Conservation (phyloP, 2,113 vertebrate species). For the Brevimyrus niger region DNA sequence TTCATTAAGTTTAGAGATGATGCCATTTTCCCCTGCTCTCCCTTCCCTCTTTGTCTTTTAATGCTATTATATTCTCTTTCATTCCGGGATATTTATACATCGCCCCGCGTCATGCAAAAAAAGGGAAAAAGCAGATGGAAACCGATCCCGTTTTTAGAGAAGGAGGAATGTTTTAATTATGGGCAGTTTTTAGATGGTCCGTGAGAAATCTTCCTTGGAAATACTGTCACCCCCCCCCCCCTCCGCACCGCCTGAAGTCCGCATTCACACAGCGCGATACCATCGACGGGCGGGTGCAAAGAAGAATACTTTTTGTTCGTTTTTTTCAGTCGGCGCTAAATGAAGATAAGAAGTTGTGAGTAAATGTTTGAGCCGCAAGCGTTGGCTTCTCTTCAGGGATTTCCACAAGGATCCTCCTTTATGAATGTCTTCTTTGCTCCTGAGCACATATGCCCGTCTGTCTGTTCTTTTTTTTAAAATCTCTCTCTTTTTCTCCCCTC, state of each 20-base stretch:
- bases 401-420: slow-evolving; percentile 47
- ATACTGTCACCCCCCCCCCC: slow-evolving; percentile 35
- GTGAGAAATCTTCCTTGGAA: slow-evolving; percentile 47
- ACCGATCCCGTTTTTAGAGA: slow-evolving; percentile 54
- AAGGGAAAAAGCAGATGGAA: slow-evolving; percentile 50
- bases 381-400: slow-evolving; percentile 59
- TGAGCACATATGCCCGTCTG: slow-evolving; percentile 17
- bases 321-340: slow-evolving; percentile 53
- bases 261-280: slow-evolving; percentile 39
- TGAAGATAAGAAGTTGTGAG: slow-evolving; percentile 58
- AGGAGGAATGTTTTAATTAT: slow-evolving; percentile 55
- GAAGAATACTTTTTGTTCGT: slow-evolving; percentile 54
- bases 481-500: slow-evolving; percentile 42
- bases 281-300: slow-evolving; percentile 58
- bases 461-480: slow-evolving; percentile 29
- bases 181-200: slow-evolving; percentile 50
- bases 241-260: slow-evolving; percentile 46
- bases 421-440: slow-evolving; percentile 48
- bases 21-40: slow-evolving; percentile 67
- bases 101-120: slow-evolving; percentile 54
- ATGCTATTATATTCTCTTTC: slow-evolving; percentile 60
- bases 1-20: slow-evolving; percentile 93
- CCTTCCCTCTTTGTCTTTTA: slow-evolving; percentile 51
- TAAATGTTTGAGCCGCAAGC: slow-evolving; percentile 61
- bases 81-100: slow-evolving; percentile 60